Percentiles rank a stretch among this genome's conserved stretches.
These are phyloP conservation scores for Drosophila nasuta DNA, from an alignment of 1,140 invertebrate genomes.

Conservation along the genomic window DNA sequence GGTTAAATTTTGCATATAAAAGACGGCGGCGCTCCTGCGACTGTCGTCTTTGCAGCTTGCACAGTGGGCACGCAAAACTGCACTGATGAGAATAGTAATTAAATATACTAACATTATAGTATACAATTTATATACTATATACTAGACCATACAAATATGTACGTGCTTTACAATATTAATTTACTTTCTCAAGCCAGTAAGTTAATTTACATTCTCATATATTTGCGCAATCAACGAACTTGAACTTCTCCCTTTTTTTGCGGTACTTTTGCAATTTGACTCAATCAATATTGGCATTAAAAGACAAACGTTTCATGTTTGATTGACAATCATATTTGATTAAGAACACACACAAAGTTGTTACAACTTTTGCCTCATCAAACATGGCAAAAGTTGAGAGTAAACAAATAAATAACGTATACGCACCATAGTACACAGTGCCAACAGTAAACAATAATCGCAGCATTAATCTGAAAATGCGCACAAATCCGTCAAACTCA, in stretches of 20 bases:
- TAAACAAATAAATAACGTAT: slow-evolving; percentile 32
- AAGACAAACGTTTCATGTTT: background rate
- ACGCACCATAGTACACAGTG: slow-evolving; percentile 61
- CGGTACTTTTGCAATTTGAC: background rate
- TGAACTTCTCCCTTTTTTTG: background rate
- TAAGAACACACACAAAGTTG: slow-evolving; percentile 2
- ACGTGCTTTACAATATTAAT: background rate
- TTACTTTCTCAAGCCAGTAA: background rate
- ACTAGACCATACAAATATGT: too few species aligned
- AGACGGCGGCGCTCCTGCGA: slow-evolving; percentile 49
- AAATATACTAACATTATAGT: background rate
- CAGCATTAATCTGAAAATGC: slow-evolving; percentile 81
- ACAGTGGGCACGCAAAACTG: slow-evolving; percentile 49
- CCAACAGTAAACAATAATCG: slow-evolving; percentile 75
- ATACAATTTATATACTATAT: too few species aligned
- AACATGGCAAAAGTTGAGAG: slow-evolving; percentile 12
- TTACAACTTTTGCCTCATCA: slow-evolving; percentile 11
- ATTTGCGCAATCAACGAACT: background rate
- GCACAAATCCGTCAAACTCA: slow-evolving; percentile 82
- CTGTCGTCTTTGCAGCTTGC: slow-evolving; percentile 40
- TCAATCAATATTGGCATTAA: slow-evolving; percentile 5
- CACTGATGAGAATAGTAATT: background rate
- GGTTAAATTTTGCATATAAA: slow-evolving; percentile 83
- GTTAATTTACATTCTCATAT: background rate
- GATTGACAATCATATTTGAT: slow-evolving; percentile 4